These are phyloP conservation scores for Melanostoma scalare DNA, from an alignment of 2,888 invertebrate genomes.

Conservation along the genomic window DNA sequence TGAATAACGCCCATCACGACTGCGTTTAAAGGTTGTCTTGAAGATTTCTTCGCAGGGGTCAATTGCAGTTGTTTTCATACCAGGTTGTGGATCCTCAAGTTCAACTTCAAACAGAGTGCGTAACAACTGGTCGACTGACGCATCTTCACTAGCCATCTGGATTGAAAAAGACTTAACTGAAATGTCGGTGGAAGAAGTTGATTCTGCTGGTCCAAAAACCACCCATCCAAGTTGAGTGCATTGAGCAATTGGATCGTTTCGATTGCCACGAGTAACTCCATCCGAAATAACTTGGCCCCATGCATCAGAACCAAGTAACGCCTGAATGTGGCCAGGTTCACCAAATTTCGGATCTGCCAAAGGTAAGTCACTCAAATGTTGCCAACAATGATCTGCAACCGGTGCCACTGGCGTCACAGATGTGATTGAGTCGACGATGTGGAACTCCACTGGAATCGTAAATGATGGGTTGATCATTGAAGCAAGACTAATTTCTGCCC, in stretches of 20 bases:
- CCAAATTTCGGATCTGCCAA: conserved; percentile 72
- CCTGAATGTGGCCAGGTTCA: conserved; percentile 51
- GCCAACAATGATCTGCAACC: conserved; percentile 65
- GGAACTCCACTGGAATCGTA: not conserved
- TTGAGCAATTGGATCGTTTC: not conserved
- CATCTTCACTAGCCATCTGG: conserved; percentile 1
- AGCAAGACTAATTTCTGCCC: not conserved
- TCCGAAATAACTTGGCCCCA: conserved; percentile 15
- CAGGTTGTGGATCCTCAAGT: not conserved
- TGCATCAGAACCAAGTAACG: conserved; percentile 15
- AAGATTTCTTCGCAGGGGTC: conserved; percentile 25
- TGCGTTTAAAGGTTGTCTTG: conserved; percentile 6
- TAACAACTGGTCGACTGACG: not conserved
- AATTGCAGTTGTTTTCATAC: conserved; percentile 6
- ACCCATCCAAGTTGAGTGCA: conserved; percentile 48
- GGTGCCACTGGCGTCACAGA: conserved; percentile 61
- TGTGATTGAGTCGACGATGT: conserved; percentile 12
- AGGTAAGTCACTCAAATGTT: conserved; percentile 61
- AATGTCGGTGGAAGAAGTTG: not conserved
- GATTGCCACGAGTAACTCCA: too few species aligned
- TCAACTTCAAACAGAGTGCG: conserved; percentile 10
- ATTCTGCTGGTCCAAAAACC: conserved; percentile 40
- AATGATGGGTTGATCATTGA: conserved; percentile 17
- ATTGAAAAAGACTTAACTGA: not conserved
- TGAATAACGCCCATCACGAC: conserved; percentile 15